Conservation (phyloP, 2,797 vertebrate genomes). For the Gadopsis bispinosus region DNA sequence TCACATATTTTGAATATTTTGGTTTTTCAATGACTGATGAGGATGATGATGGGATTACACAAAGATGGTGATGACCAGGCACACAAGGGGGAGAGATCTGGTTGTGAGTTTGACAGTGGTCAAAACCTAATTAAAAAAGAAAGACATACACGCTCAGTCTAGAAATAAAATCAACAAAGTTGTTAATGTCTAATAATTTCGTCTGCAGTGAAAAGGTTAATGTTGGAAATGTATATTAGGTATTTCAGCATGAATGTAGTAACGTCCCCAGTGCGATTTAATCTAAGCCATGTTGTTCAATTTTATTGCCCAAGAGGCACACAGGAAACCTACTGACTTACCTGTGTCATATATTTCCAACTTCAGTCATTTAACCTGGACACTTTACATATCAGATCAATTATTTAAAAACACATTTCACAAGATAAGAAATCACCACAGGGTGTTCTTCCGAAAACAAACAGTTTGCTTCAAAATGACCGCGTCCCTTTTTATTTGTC, state of each 20-base stretch:
- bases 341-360: slow-evolving; percentile 14
- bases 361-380: slow-evolving; percentile 12
- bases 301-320: slow-evolving; percentile 19
- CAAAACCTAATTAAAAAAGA: background rate
- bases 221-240: background rate
- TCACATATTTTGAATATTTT: background rate
- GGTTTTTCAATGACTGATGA: slow-evolving; percentile 12
- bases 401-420: background rate
- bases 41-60: background rate
- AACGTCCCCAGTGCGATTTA: slow-evolving; percentile 4
- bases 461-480: background rate
- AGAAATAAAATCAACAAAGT: background rate
- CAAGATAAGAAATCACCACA: background rate
- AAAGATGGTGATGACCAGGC: background rate
- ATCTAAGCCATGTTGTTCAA: slow-evolving; percentile 11
- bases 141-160: background rate
- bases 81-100: background rate
- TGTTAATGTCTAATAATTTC: background rate
- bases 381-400: background rate
- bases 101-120: background rate
- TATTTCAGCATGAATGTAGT: slow-evolving; percentile 25
- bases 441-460: slow-evolving; percentile 3
- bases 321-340: slow-evolving; percentile 19
- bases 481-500: background rate
- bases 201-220: slow-evolving; percentile 11